A percentile compares a stretch with the other conserved stretches of the same genome.
Evolutionary conservation across 2,888 invertebrate genomes (phyloP).

Genomic region (Scrobipalpa costella): DNA sequence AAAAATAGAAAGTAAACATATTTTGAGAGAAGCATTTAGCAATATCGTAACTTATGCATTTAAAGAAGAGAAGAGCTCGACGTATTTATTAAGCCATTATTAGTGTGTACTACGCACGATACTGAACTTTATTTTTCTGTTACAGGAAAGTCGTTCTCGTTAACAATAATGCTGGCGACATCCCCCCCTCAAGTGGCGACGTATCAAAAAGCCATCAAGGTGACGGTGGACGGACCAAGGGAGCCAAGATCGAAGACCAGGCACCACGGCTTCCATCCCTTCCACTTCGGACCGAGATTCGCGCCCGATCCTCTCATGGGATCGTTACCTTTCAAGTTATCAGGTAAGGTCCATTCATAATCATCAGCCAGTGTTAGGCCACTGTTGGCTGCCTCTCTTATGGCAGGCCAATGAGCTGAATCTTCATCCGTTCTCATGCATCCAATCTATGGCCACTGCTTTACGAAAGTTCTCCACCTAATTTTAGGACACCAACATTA

Average conservation of each 20-base stretch:
- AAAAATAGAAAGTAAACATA: too few species aligned
- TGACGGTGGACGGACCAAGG: constrained; percentile 99
- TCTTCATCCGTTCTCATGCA: too few species aligned
- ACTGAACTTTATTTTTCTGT: background rate
- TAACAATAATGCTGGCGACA: constrained; percentile 97
- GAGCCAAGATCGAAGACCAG: constrained; percentile 97
- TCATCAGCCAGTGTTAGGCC: background rate
- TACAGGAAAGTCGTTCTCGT: constrained; percentile 97
- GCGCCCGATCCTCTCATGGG: constrained; percentile 90
- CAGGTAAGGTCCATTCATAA: constrained; percentile 81
- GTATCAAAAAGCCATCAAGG: constrained; percentile 99
- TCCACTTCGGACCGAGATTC: constrained; percentile 93
- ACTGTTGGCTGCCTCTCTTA: too few species aligned
- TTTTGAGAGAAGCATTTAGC: too few species aligned
- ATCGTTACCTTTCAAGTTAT: constrained; percentile 90
- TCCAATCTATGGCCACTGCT: too few species aligned
- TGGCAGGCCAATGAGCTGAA: too few species aligned
- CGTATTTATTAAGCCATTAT: too few species aligned
- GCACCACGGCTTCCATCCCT: constrained; percentile 93
- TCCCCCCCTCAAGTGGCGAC: constrained; percentile 97
- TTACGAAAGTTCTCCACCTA: too few species aligned
- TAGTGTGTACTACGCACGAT: too few species aligned
- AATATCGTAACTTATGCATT: too few species aligned
- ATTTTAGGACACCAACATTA: too few species aligned
- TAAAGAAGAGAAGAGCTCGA: too few species aligned